Base-by-base conservation (phyloP, 2,113 vertebrate species). In the Chionis minor region DNA sequence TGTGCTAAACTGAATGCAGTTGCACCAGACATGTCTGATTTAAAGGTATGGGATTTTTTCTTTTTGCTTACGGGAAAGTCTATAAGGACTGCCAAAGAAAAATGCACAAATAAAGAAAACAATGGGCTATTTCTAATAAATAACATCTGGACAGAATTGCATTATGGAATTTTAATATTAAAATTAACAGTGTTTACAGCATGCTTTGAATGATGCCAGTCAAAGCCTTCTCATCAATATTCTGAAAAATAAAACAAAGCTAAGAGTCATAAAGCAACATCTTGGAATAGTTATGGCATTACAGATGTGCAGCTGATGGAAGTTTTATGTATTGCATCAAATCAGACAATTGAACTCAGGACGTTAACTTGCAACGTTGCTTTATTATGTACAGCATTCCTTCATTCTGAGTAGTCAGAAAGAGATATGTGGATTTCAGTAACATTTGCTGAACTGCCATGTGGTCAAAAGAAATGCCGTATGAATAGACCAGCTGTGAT, bases 241-340 rank as follows among this genome's bases (percentile, higher is more conserved):
- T 95, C 74, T 42, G 55, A 73, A 88, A 93, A 82, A 32, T 61
- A 65, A 71, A 95, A 87, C 47, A 67, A 86, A 87, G 18, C 22
- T 93, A 73, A 91, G 47, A 72, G 35, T 61, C 52, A 77, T 66
- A 83, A 95, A 90, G 42, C n/a, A 95, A 58, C 85, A 88, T 88
- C 66, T 88, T 95, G 66, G 35, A 45, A 65, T 49, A 73, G 49
- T 94, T 94, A 90, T 4, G 14, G 7, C 33, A 55, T 42, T 83
- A 38, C 33, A 90, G 82, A 91, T 70, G 61, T 83, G 62, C 44
- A 93, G 74, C 49, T 88, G 45, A 92, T 42, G 22, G 40, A 91
- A 72, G 23, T n/a, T 88, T 66, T 61, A 69, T 92, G 33, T 32
- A 58, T 62, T 86, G n/a, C 26, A 90, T 83, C 66, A 82, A 92